phyloP scores from a whole-genome alignment of 2,888 invertebrate species.

The Athripsodes cinereus region DNA sequence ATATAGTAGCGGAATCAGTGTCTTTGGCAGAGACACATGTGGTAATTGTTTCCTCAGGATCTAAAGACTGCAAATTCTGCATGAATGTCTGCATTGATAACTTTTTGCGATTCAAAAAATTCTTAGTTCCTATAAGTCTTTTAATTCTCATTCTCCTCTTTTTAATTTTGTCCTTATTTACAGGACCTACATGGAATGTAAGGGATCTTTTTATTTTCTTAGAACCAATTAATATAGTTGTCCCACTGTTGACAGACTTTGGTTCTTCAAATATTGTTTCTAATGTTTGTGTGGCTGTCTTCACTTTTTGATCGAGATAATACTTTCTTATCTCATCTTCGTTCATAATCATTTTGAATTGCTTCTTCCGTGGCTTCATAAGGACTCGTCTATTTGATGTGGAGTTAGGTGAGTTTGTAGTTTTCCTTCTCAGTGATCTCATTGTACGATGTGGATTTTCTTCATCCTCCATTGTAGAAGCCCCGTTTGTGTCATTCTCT shows the following conservation, averaged over 20 bases:
- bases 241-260: constrained; percentile 41
- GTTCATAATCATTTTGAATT: constrained; percentile 38
- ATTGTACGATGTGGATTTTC: constrained; percentile 25
- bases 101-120: constrained; percentile 46
- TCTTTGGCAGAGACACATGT: background rate
- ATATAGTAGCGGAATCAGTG: background rate
- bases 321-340: constrained; percentile 47
- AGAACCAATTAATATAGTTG: constrained; percentile 44
- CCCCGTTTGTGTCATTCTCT: constrained; percentile 31
- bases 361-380: constrained; percentile 44
- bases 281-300: constrained; percentile 39
- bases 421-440: constrained; percentile 20
- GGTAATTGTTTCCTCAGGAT: constrained; percentile 39
- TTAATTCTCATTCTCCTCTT: constrained; percentile 54
- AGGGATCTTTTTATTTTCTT: constrained; percentile 54
- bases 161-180: constrained; percentile 51
- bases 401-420: constrained; percentile 26
- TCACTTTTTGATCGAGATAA: constrained; percentile 50
- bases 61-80: constrained; percentile 49
- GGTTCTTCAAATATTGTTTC: constrained; percentile 61
- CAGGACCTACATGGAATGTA: constrained; percentile 47
- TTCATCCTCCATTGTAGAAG: constrained; percentile 6
- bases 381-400: constrained; percentile 45
- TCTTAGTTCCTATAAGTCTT: constrained; percentile 48
- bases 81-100: constrained; percentile 53